Evolutionary conservation across 2,888 invertebrate genomes (phyloP), one percentile per base, ranked within the genome.

Genomic region (Bellardia pandia): DNA sequence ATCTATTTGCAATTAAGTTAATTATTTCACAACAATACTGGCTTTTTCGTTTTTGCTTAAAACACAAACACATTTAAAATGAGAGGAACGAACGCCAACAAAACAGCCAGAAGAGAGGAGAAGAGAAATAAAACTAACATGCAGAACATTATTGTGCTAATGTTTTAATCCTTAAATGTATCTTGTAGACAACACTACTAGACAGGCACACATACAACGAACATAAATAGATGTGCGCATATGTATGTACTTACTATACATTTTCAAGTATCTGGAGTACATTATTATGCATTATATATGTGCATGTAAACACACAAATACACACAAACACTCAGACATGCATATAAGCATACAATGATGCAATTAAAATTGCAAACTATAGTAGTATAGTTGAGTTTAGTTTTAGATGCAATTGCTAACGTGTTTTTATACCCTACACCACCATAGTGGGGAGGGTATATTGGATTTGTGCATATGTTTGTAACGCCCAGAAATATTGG

Each of bases 111-210:
- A 53, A 40, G 23, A 14, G 56, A 60, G 62, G n/a, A 33, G 37
- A 33, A 14, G 37, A 53, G 13, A 62, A 37, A 37, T 14, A 23
- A 58, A 58, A n/a, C 30, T 48, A 45, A 48, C 16, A 79, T 11
- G 33, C 79, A 64, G 33, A 83, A 71, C 64, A 85, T 77, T 75
- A 74, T 74, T 85, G 77, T 85, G 87, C 78, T 77, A 87, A 87
- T 87, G 87, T 82, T 85, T 78, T 87, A 87, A 87, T 87, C 85
- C 85, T 81, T 78, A 85, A 87, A 87, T 85, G 85, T 78, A 87
- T 87, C 87, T 87, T 85, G 81, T 81, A 81, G 87, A 81, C 66
- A 81, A 79, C 40, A 86, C 53, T 60, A 68, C 76, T 83, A 74
- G 80, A 85, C 80, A 74, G 37, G 23, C 45, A 53, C 16, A 64